Base-by-base conservation (phyloP, 2,113 vertebrate genomes). In the Upupa epops region DNA sequence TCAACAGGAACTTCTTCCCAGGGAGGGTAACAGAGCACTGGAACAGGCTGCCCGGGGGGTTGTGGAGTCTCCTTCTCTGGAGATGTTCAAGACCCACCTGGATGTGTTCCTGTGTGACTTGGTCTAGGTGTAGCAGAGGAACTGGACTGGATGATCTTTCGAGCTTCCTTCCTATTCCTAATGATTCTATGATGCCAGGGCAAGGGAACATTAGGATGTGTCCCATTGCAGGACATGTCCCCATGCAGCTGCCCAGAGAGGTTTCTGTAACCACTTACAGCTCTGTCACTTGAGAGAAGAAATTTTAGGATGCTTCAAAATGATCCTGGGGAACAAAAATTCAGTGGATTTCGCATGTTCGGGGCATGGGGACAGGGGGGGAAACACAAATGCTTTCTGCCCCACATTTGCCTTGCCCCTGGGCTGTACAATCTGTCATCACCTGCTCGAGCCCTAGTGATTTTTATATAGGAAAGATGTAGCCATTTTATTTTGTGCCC, bases 321-420 rank as follows among this genome's bases (percentile, higher is more conserved):
- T 13, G n/a, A 15, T 88, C 29, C 51, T 83, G 40, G 17, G 46
- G 21, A 11, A 18, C 59, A 83, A 18, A n/a, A 82, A 49, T 1
- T 46, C 42, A 2, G 31, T 8, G 19, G 16, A n/a, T 24, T 4
- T 1, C 31, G n/a, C 8, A 32, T 4, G 7, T 8, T 51, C 29
- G 40, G 40, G 40, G 40, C 11, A 42, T 42, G 40, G 40, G n/a
- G n/a, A n/a, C 26, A 42, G 48, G 12, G 14, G 6, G 5, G n/a
- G 11, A 15, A 42, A 42, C 46, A 85, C 20, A 59, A 85, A 45
- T 82, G 11, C 24, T 51, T 82, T 70, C 59, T 56, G 11, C 34
- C 65, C 32, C 5, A 42, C 8, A 34, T 86, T 80, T 66, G 46
- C n/a, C 73, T 73, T 80, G 28, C 25, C 84, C 20, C 17, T 61